Evolutionary conservation across 1,140 invertebrate species (phyloP), one percentile per base, ranked within the genome.

Genomic region (Campoletis sonorensis): DNA sequence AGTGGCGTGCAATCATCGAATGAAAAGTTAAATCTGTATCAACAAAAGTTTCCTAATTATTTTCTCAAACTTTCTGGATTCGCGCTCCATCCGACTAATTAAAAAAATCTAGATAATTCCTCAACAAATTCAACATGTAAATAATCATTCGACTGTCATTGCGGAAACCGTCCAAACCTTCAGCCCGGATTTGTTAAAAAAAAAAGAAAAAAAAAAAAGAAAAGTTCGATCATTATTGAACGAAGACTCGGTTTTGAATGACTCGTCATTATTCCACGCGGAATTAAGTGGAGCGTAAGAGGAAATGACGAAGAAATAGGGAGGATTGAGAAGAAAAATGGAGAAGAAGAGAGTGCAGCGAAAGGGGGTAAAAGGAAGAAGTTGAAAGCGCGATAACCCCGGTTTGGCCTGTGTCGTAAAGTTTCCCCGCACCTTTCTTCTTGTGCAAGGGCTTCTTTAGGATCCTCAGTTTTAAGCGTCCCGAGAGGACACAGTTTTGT

Each of bases 381-480:
- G 75, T 79, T 81, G 75, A 71, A 84, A 84, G 81, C 81, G 79
- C 80, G 83, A 68, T 78, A 77, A 68, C 76, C 40, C 23, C 75
- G 67, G 61, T n/a, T 80, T 78, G 71, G 71, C 27, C 80, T 49
- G 68, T 45, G 68, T 72, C 80, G 82, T 82, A 82, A 84, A 85
- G 79, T 80, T 81, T 75, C 76, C 73, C 84, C 77, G 81, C 83
- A 82, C 80, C 84, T 80, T 84, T 77, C 80, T 80, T 7, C 49
- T 61, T 27, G 49, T 30, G 27, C 51, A 37, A 51, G n/a, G 18
- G 27, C 33, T 83, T 75, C 75, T 80, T 75, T 51, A 68, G 79
- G 37, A 78, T 79, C 76, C 51, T 51, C 51, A 68, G 75, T 80
- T 80, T 81, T 23, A 26, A 27, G 10, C 27, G 30, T 26, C 21